A percentile compares a stretch with the other conserved stretches of the same genome.
phyloP scores from a whole-genome alignment of 2,888 invertebrate species.

The Malthinus seriepunctatus region DNA sequence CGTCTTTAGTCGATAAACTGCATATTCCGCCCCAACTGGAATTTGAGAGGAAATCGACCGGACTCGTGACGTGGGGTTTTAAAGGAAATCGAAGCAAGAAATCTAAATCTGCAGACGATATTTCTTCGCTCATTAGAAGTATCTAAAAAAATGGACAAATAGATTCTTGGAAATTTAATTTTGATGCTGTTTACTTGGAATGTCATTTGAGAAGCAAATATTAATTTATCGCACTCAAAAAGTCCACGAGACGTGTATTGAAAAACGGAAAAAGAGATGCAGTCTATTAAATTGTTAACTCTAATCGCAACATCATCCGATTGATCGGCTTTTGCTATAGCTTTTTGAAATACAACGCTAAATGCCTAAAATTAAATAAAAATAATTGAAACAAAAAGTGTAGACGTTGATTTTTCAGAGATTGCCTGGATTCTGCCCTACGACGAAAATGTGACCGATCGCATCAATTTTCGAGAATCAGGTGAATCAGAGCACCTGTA shows the following conservation, averaged over 20 bases:
- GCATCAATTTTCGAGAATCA: no score
- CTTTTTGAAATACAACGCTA: conserved; percentile 97
- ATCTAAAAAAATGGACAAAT: conserved; percentile 60
- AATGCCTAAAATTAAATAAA: conserved; percentile 72
- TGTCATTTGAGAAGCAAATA: conserved; percentile 95
- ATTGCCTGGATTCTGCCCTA: no score
- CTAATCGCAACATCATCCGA: conserved; percentile 77
- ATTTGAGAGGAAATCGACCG: conserved; percentile 93
- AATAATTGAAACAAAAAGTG: not conserved
- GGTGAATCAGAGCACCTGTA: no score
- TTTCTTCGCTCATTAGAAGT: conserved; percentile 83
- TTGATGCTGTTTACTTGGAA: conserved; percentile 71
- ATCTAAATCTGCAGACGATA: conserved; percentile 83
- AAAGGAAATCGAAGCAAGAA: conserved; percentile 91
- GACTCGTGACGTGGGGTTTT: conserved; percentile 89
- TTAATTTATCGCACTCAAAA: conserved; percentile 95
- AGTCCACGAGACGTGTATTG: conserved; percentile 93
- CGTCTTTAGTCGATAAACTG: conserved; percentile 85
- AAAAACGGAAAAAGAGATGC: conserved; percentile 92
- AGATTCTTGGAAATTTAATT: not conserved
- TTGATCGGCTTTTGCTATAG: conserved; percentile 85
- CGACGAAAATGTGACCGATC: no score
- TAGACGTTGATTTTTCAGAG: no score
- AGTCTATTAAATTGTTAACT: conserved; percentile 89
- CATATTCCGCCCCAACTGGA: conserved; percentile 95